Evolutionary conservation across 1,140 invertebrate species (phyloP).

Genomic region (Tribolium madens): DNA sequence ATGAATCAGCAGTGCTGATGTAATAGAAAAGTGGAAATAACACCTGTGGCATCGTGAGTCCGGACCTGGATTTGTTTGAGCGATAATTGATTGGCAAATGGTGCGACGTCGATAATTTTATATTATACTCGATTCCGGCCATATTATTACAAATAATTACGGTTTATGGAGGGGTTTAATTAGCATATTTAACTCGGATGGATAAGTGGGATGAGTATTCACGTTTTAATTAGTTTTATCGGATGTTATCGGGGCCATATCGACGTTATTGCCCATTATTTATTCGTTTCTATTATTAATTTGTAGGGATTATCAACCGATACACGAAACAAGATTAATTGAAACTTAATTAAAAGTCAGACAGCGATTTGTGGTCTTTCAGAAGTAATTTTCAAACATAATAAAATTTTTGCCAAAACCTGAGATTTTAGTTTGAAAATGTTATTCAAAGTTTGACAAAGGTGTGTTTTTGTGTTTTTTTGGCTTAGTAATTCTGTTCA

Average conservation of each 20-base stretch:
- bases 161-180: neutral
- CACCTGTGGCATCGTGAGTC: conserved; percentile 5
- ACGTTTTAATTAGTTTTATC: conserved; percentile 24
- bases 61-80: conserved; percentile 11
- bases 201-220: neutral
- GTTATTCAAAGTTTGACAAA: too few species aligned
- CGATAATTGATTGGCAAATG: conserved; percentile 35
- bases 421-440: too few species aligned
- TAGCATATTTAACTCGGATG: neutral
- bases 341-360: neutral
- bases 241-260: neutral
- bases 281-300: conserved; percentile 13
- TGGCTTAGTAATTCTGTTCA: too few species aligned
- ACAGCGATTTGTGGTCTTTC: too few species aligned
- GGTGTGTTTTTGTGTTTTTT: too few species aligned
- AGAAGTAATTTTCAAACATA: too few species aligned
- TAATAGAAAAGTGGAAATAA: conserved; percentile 4
- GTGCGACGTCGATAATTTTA: conserved; percentile 18
- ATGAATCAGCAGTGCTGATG: neutral
- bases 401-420: too few species aligned
- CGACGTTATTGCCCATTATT: conserved; percentile 10
- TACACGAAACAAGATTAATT: neutral
- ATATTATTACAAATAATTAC: conserved; percentile 29
- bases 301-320: neutral
- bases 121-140: conserved; percentile 9